phyloP scores from a whole-genome alignment of 2,797 vertebrate species.

The Morus bassanus region DNA sequence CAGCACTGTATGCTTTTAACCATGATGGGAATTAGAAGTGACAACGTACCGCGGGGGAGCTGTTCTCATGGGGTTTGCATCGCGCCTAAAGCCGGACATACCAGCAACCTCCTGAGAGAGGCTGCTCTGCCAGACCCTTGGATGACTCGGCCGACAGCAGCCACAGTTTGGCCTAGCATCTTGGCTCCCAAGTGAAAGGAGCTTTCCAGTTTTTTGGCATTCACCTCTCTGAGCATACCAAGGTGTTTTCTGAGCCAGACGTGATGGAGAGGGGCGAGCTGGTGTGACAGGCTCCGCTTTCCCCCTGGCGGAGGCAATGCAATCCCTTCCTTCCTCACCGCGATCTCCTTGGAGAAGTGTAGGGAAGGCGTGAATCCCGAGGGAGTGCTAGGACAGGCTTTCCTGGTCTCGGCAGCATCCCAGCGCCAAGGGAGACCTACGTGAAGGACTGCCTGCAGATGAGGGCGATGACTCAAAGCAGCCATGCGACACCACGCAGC shows the following conservation, averaged over 20 bases:
- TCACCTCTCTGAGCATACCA: not conserved
- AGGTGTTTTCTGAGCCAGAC: not conserved
- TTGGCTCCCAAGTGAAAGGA: not conserved
- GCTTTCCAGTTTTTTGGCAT: not conserved
- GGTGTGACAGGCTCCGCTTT: not conserved
- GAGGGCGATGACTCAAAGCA: not conserved
- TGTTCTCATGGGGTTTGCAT: not conserved
- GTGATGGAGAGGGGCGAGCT: not conserved
- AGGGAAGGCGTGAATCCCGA: accelerated
- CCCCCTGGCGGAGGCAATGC: not conserved
- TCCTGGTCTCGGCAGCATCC: not conserved
- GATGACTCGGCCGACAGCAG: not conserved
- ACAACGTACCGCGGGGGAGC: not conserved
- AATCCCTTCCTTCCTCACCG: not conserved
- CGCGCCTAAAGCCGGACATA: not conserved
- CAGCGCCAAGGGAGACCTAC: too few relatives aligned
- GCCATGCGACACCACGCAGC: accelerated
- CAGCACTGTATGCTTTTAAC: not conserved
- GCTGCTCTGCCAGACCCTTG: not conserved
- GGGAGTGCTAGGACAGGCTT: not conserved
- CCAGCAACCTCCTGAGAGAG: not conserved
- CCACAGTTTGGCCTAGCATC: not conserved
- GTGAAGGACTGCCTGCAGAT: not conserved
- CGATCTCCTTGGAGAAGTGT: not conserved
- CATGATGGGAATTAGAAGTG: not conserved